Base-by-base conservation (phyloP, 2,888 invertebrate species). In the Aproaerema taeniolella region DNA sequence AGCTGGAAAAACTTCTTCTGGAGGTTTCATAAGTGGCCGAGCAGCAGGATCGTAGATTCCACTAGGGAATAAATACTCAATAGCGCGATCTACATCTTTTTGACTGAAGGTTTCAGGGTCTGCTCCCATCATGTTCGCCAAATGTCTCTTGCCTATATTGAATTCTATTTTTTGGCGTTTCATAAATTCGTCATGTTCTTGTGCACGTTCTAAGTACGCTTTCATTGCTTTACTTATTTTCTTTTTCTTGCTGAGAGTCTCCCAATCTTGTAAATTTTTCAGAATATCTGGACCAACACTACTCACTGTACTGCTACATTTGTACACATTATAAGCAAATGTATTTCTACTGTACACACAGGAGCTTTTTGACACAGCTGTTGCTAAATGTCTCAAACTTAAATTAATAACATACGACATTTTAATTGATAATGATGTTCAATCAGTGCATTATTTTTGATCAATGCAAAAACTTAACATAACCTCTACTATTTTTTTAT, bases 61-160 rank as follows among this genome's bases (percentile, higher is more conserved):
- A 42, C 98, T 98, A 3, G 99, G 99, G 60, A 99, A 94, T n/a
- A 99, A 82, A 80, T 99, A 99, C 48, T 91, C 89, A 55, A 99
- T 95, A 2, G 98, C 94, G 66, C 90, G 90, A 80, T 97, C 91
- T 17, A 98, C 89, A 68, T 97, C 95, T 39, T 91, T 89, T 67
- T 98, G 95, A 0, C 94, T 93, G 67, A 99, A 95, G 1, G 89
- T 91, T 60, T 96, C 94, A 0, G 94, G 92, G 86, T 98, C 94
- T 73, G 93, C 92, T 0, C 98, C 98, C 99, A 99, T 99, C 91
- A 99, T 99, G 72, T 98, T 98, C 0, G 99, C 99, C 47, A 99
- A 89, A 86, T 99, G 98, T 20, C 98, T 88, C 71, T 94, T 96
- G 10, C 99, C 99, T 60, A 97, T 92, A 70, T 95, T 92, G 73